Conservation (phyloP, 2,797 vertebrate genomes). For the Podarcis lilfordi region DNA sequence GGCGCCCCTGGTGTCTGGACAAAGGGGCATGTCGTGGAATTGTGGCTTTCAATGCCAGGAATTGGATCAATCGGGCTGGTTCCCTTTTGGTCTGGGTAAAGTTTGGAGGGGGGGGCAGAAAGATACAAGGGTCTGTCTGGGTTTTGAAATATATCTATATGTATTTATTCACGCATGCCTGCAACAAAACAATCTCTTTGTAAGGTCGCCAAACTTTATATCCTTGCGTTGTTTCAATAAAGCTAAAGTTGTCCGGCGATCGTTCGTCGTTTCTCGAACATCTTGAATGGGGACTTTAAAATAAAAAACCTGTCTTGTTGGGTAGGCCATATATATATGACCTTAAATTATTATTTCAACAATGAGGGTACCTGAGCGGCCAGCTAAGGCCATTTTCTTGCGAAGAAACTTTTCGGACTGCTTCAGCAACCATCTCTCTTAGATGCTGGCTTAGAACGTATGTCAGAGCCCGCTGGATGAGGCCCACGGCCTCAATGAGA, state of each 20-base stretch:
- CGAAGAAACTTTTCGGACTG: too few relatives aligned
- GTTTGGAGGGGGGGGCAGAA: not conserved
- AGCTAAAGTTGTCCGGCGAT: not conserved
- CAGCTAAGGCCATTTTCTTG: too few relatives aligned
- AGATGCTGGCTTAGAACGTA: too few relatives aligned
- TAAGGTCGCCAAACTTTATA: too few relatives aligned
- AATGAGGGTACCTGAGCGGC: too few relatives aligned
- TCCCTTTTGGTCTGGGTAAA: not conserved
- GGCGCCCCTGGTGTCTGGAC: too few relatives aligned
- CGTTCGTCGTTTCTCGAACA: accelerated
- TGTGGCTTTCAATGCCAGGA: too few relatives aligned
- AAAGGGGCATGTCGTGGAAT: accelerated
- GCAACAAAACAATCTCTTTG: not conserved
- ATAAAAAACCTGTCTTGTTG: not conserved
- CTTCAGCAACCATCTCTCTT: too few relatives aligned
- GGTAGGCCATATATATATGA: too few relatives aligned
- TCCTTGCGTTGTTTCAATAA: slow-evolving; percentile 13
- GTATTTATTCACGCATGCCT: not conserved
- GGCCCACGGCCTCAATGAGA: too few relatives aligned
- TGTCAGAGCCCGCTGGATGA: too few relatives aligned
- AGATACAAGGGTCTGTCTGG: not conserved
- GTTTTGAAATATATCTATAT: not conserved
- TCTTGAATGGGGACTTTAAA: not conserved
- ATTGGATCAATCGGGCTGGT: not conserved
- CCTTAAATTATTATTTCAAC: too few relatives aligned